A percentile compares a stretch with the other conserved stretches of the same genome.
These are phyloP conservation scores for Equus quagga DNA, from an alignment of 2,113 vertebrate genomes.

Conservation along the genomic window DNA sequence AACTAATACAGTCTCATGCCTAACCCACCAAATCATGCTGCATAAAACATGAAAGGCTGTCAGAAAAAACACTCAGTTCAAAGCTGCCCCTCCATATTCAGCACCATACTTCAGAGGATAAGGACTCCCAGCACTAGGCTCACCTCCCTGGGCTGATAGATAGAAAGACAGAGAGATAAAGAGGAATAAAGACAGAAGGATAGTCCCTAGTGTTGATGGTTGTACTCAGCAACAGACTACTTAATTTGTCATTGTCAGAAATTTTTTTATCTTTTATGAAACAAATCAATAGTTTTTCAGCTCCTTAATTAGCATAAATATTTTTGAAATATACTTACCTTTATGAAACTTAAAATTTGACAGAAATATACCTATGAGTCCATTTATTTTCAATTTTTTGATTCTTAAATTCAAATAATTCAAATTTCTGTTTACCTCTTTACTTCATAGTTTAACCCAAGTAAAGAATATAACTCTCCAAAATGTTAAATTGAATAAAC, in stretches of 20 bases:
- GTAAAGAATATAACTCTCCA: not conserved
- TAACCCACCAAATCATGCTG: not conserved
- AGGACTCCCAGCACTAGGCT: not conserved
- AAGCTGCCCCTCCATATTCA: not conserved
- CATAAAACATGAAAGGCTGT: not conserved
- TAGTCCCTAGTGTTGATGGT: not conserved
- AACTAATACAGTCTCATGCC: not conserved
- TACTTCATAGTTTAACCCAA: not conserved
- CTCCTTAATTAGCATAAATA: not conserved
- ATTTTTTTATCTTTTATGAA: not conserved
- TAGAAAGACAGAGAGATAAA: not conserved
- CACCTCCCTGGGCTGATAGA: not conserved
- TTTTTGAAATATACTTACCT: not conserved
- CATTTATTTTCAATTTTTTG: not conserved
- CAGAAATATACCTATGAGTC: not conserved
- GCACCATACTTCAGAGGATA: not conserved
- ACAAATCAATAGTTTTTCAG: not conserved
- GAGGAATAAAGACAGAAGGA: not conserved
- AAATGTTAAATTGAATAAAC: not conserved
- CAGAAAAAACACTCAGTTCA: not conserved
- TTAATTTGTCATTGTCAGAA: not conserved
- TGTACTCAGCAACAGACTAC: not conserved
- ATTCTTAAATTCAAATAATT: not conserved
- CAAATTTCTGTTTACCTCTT: not conserved
- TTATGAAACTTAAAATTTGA: not conserved